Percentiles rank a stretch among this genome's conserved stretches.
Evolutionary conservation across 1,140 invertebrate species (phyloP).

Genomic region (Protaetia brevitarsis): DNA sequence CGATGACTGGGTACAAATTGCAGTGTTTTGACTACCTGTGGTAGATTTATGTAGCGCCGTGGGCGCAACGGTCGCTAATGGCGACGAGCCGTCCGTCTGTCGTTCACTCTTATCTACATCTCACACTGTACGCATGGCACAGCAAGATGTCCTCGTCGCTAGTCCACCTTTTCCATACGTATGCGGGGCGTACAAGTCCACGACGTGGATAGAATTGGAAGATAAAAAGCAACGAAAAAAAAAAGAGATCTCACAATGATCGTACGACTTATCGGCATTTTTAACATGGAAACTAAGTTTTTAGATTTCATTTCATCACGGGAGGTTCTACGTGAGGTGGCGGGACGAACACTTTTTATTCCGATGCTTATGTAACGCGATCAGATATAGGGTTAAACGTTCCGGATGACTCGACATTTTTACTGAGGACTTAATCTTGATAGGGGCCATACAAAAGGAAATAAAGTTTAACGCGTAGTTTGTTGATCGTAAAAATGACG

Average conservation of each 20-base stretch:
- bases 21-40: slow-evolving; percentile 39
- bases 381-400: slow-evolving; percentile 10
- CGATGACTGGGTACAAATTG: slow-evolving; percentile 44
- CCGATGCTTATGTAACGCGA: slow-evolving; percentile 11
- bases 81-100: slow-evolving; percentile 23
- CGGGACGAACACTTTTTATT: slow-evolving; percentile 4
- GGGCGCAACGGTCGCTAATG: slow-evolving; percentile 20
- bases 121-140: neutral
- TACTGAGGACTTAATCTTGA: slow-evolving; percentile 16
- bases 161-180: slow-evolving; percentile 6
- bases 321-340: slow-evolving; percentile 4
- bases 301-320: neutral
- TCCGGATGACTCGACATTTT: slow-evolving; percentile 13
- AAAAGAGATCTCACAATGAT: neutral
- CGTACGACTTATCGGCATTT: neutral
- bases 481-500: slow-evolving; percentile 18
- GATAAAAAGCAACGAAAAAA: neutral
- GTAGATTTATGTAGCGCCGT: slow-evolving; percentile 23
- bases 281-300: slow-evolving; percentile 7
- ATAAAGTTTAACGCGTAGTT: slow-evolving; percentile 13
- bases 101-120: slow-evolving; percentile 18
- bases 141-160: slow-evolving; percentile 16
- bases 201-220: neutral
- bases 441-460: slow-evolving; percentile 9
- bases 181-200: neutral